Conservation (phyloP, 2,888 invertebrate species). For the Apamea anceps region DNA sequence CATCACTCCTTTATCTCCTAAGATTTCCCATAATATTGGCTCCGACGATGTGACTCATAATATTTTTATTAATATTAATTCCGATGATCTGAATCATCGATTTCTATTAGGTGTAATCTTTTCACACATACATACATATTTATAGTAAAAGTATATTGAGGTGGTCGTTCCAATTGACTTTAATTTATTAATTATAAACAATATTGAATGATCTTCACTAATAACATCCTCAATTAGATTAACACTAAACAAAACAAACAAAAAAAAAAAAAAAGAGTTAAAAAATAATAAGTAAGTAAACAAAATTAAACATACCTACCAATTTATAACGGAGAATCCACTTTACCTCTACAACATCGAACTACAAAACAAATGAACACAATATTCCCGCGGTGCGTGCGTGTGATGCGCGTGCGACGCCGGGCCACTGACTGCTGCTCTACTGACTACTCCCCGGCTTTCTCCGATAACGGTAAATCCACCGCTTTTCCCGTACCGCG, state of each 20-base stretch:
- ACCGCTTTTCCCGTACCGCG: slow-evolving; percentile 65
- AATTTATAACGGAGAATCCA: slow-evolving; percentile 35
- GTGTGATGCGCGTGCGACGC: slow-evolving; percentile 50
- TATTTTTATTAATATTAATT: not conserved
- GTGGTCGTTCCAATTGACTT: not conserved
- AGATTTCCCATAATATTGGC: not conserved
- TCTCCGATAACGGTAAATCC: slow-evolving; percentile 85
- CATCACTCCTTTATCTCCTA: not conserved
- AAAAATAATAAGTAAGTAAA: not conserved
- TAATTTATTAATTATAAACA: not conserved
- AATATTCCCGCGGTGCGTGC: slow-evolving; percentile 30
- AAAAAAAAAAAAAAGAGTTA: not conserved
- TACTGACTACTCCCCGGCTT: slow-evolving; percentile 81
- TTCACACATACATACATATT: not conserved
- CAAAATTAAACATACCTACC: slow-evolving; percentile 57
- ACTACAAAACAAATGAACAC: slow-evolving; percentile 34
- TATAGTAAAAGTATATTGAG: not conserved
- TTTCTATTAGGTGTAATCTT: not conserved
- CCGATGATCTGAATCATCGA: not conserved
- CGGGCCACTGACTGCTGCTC: slow-evolving; percentile 64
- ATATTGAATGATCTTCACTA: not conserved
- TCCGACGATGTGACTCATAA: not conserved
- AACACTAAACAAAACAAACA: not conserved
- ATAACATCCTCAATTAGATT: not conserved
- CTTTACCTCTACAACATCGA: slow-evolving; percentile 19